Evolutionary conservation across 2,797 vertebrate genomes (phyloP), one percentile per base, ranked within the genome.

Genomic region (Molothrus aeneus): DNA sequence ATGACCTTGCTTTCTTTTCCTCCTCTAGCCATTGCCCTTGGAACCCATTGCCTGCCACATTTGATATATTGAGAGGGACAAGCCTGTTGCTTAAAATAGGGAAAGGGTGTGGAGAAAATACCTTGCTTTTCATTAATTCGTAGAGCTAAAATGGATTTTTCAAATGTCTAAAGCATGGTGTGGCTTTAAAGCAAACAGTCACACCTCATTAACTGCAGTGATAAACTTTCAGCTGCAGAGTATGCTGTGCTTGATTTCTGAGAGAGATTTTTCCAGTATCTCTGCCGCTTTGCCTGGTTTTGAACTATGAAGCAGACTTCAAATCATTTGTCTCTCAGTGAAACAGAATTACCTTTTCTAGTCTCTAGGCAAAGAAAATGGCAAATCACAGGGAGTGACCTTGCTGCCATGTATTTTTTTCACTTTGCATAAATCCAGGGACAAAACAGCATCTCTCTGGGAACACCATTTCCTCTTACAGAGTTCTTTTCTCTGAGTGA

Each of bases 331-430:
- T 93, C 64, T 92, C 70, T 40, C 36, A 53, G 40, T 94, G 88
- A 96, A 95, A 90, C 5, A 74, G 71, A 88, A 93, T 90, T 94
- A 77, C 50, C 31, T 88, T 94, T 85, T 61, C 64, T 57, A 79
- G 45, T 86, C 68, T 64, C 48, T 42, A 71, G 86, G 61, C 60
- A 86, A 93, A 92, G 72, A 82, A 91, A 92, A 95, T 48, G 25
- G 74, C 56, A 93, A 92, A 88, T 81, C 77, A 64, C 32, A 65
- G 32, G 15, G 40, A 79, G 32, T 88, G 88, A 95, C 80, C 88
- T 93, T 90, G 51, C 72, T 90, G 61, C 28, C 25, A 28, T 0
- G 0, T 57, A 53, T 70, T 94, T 95, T 61, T 92, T 86, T 92
- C 51, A 22, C 53, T 84, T 92, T 90, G 73, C 63, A 29, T 96